A percentile compares a stretch with the other conserved stretches of the same genome.
These are phyloP conservation scores for Trichogramma evanescens DNA, from an alignment of 2,888 invertebrate species.

Conservation along the genomic window DNA sequence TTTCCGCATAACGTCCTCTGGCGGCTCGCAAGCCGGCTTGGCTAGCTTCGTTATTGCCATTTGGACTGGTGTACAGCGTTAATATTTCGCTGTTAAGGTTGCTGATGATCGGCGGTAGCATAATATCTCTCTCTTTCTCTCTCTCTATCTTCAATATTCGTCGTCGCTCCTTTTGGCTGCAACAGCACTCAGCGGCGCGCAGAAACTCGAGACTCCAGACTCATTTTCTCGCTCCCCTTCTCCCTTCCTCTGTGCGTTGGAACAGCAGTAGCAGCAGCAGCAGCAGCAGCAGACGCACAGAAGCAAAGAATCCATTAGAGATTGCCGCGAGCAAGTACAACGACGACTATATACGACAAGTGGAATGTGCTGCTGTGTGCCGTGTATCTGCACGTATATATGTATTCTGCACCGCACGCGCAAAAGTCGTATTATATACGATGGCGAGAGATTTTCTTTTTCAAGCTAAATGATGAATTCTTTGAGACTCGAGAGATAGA, in stretches of 20 bases:
- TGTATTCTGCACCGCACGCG: too few species aligned
- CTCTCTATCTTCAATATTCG: background rate
- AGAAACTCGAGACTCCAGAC: slow-evolving; percentile 12
- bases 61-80: slow-evolving; percentile 37
- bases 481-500: too few species aligned
- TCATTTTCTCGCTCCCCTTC: slow-evolving; percentile 3
- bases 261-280: too few species aligned
- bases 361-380: too few species aligned
- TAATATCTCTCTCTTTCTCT: slow-evolving; percentile 13
- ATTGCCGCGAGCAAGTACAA: background rate
- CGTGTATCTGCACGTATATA: too few species aligned
- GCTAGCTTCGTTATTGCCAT: slow-evolving; percentile 1
- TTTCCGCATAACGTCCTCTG: slow-evolving; percentile 44
- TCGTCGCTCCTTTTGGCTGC: too few species aligned
- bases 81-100: slow-evolving; percentile 44
- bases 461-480: too few species aligned
- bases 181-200: background rate
- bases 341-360: too few species aligned
- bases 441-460: too few species aligned
- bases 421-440: too few species aligned
- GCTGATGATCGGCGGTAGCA: slow-evolving; percentile 44
- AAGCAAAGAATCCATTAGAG: slow-evolving; percentile 19
- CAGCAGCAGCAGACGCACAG: background rate
- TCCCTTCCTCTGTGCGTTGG: too few species aligned
- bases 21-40: slow-evolving; percentile 29